Evolutionary conservation across 2,888 invertebrate species (phyloP).

Genomic region (Darwinula stevensoni): DNA sequence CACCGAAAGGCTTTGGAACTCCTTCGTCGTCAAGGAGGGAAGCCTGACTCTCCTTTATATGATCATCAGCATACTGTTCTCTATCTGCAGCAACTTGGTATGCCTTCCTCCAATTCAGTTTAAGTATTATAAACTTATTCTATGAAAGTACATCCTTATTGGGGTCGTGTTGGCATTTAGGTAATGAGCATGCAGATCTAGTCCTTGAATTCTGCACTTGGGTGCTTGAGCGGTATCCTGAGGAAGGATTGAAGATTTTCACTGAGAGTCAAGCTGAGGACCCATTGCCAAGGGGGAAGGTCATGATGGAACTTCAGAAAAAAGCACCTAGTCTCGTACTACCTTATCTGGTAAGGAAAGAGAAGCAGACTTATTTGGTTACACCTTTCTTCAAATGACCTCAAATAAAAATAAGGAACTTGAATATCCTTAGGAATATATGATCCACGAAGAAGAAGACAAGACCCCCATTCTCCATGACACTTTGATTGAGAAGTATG

Average conservation of each 20-base stretch:
- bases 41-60: slow-evolving; percentile 12
- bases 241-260: slow-evolving; percentile 64
- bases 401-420: too few species aligned
- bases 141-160: too few species aligned
- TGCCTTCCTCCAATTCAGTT: slow-evolving; percentile 10
- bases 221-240: slow-evolving; percentile 57
- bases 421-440: too few species aligned
- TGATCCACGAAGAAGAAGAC: slow-evolving; percentile 69
- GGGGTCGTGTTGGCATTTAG: too few species aligned
- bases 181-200: slow-evolving; percentile 43
- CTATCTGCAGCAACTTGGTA: slow-evolving; percentile 67
- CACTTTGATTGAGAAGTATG: slow-evolving; percentile 58
- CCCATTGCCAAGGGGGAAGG: slow-evolving; percentile 52
- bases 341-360: slow-evolving; percentile 38
- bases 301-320: slow-evolving; percentile 59
- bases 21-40: slow-evolving; percentile 30
- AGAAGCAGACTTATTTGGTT: slow-evolving; percentile 1
- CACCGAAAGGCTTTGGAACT: slow-evolving; percentile 73
- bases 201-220: slow-evolving; percentile 83
- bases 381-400: too few species aligned
- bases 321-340: slow-evolving; percentile 51
- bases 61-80: slow-evolving; percentile 57
- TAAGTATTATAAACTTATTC: neutral
- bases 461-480: slow-evolving; percentile 60
- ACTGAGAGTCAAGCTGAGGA: slow-evolving; percentile 60